Evolutionary conservation across 2,888 invertebrate species (phyloP).

Genomic region (Lochmaea capreae): DNA sequence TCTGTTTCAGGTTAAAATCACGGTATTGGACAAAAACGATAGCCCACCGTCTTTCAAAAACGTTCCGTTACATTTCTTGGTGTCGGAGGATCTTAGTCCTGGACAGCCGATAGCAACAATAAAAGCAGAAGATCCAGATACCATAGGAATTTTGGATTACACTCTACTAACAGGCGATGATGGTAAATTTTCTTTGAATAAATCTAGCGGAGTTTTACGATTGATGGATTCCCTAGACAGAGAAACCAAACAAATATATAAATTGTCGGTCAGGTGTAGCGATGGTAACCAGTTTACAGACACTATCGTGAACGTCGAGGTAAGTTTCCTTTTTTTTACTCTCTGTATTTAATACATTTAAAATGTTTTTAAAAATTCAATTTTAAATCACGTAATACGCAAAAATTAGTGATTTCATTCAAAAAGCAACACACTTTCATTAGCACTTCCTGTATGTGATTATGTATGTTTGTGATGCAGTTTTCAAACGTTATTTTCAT

Average conservation of each 20-base stretch:
- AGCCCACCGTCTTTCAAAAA: conserved; percentile 91
- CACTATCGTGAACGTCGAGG: conserved; percentile 81
- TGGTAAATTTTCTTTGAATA: conserved; percentile 79
- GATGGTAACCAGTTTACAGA: conserved; percentile 91
- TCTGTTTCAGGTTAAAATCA: conserved; percentile 82
- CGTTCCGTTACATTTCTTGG: conserved; percentile 77
- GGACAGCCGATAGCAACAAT: conserved; percentile 84
- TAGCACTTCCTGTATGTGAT: no score
- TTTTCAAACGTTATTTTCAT: no score
- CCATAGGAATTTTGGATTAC: conserved; percentile 82
- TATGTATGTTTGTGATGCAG: no score
- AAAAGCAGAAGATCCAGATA: conserved; percentile 87
- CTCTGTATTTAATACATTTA: not conserved
- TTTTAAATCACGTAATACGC: not conserved
- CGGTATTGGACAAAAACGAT: conserved; percentile 92
- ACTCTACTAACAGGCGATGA: conserved; percentile 76
- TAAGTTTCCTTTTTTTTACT: conserved; percentile 59
- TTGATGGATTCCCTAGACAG: conserved; percentile 85
- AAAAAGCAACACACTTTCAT: no score
- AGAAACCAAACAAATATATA: conserved; percentile 83
- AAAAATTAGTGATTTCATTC: no score
- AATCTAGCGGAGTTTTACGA: conserved; percentile 77
- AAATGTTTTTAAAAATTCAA: not conserved
- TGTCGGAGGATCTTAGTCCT: conserved; percentile 87
- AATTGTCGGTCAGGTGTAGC: conserved; percentile 83